phyloP scores from a whole-genome alignment of 2,113 vertebrate species.

The Setophaga kirtlandii region DNA sequence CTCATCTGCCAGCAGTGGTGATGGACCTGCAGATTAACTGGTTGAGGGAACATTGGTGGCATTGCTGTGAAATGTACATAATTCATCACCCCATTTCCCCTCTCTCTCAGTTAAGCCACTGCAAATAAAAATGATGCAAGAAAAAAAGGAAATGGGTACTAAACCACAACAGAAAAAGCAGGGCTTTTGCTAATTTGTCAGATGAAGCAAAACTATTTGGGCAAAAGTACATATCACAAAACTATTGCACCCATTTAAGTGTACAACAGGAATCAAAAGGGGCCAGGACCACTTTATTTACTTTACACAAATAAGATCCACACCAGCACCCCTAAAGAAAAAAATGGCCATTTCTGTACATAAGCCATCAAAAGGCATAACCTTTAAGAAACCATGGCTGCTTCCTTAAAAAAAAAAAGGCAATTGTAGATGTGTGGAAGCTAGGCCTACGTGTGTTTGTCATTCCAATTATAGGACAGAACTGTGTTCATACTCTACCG shows the following conservation, averaged over 20 bases:
- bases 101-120: neutral
- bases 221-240: neutral
- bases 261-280: neutral
- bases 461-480: conserved; percentile 61
- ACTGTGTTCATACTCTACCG: conserved; percentile 13
- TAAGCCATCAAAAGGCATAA: neutral
- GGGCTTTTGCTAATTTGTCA: neutral
- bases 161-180: neutral
- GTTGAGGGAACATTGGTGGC: neutral
- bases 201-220: neutral
- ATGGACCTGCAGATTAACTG: neutral
- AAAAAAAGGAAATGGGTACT: neutral
- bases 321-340: neutral
- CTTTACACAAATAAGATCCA: neutral
- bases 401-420: conserved; percentile 4
- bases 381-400: conserved; percentile 9
- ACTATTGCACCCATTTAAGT: neutral
- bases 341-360: conserved; percentile 11
- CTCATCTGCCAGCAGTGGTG: neutral
- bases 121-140: neutral
- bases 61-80: neutral
- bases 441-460: conserved; percentile 59
- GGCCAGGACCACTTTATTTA: conserved; percentile 58
- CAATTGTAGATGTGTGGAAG: conserved; percentile 15
- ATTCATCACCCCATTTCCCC: neutral